Evolutionary conservation across 1,140 invertebrate genomes (phyloP), one percentile per base, ranked within the genome.

Genomic region (Mylabris phalerata): DNA sequence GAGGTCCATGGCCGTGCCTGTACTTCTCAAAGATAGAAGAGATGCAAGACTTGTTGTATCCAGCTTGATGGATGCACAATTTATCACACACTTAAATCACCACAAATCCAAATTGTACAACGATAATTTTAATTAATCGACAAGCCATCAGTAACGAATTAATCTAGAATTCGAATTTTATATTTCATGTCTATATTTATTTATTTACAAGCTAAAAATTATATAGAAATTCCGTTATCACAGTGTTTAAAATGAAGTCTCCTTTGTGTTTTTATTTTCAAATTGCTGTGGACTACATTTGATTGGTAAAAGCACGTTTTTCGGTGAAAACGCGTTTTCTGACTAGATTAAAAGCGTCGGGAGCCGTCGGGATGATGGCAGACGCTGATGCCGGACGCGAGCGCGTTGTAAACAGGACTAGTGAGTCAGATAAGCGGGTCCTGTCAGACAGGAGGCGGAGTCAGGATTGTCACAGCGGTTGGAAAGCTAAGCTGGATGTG

Each of bases 1-100:
- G 64, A 95, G 83, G 79, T 95, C 92, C 85, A 95, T 92, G 56
- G 72, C 72, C 55, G 70, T 64, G 51, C 67, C 69, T 27, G 66
- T 61, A 55, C 67, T 66, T 63, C 71, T 64, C 45, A 73, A 62
- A 40, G 72, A 67, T 47, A 74, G 60, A 51, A 73, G 66, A 32
- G 70, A 71, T 39, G 72, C 68, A 44, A 70, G 62, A 52, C 63
- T 70, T 63, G 71, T 56, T 52, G 71, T 71, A 67, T 74, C 73
- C 73, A 74, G 72, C 64, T 73, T 73, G 70, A 55, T 50, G 44
- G 54, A 24, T 48, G 54, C 62, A 57, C 64, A 48, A 44, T 48
- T 55, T 51, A 24, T 50, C 43, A 54, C 40, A 48, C 52, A 44
- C 40, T 42, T 42, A n/a, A 42, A 42, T 10, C 41, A 42, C 41